These are phyloP conservation scores for Eulemur mongoz DNA, from an alignment of 2,797 vertebrate species.

Conservation along the genomic window DNA sequence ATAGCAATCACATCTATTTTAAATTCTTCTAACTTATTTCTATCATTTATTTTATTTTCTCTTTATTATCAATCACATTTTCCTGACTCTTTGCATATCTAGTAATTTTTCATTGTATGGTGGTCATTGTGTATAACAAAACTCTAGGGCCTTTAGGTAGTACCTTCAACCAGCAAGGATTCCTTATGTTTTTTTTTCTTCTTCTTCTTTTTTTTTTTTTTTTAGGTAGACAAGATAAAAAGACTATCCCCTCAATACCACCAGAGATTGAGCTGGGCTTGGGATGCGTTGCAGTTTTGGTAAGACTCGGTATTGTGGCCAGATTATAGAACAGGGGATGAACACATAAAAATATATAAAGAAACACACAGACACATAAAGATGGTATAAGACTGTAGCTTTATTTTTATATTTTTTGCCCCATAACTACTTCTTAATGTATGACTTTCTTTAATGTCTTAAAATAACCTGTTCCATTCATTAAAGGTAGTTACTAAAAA, in stretches of 20 bases:
- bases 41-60: background rate
- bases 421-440: too few species aligned
- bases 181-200: background rate
- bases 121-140: background rate
- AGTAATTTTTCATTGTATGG: background rate
- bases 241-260: background rate
- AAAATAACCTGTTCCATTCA: too few species aligned
- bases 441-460: too few species aligned
- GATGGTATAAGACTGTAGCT: too few species aligned
- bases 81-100: background rate
- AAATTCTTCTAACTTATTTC: background rate
- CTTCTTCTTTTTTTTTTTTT: background rate
- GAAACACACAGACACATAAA: too few species aligned
- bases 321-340: too few species aligned
- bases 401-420: too few species aligned
- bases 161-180: background rate
- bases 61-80: background rate
- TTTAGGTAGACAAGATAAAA: background rate
- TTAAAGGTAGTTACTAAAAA: too few species aligned
- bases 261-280: background rate
- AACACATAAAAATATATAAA: too few species aligned
- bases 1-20: background rate
- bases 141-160: background rate
- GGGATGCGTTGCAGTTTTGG: background rate
- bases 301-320: background rate